These are phyloP conservation scores for Hippasteria phrygiana DNA, from an alignment of 53 echinoderm and acorn worm genomes.

Conservation along the genomic window DNA sequence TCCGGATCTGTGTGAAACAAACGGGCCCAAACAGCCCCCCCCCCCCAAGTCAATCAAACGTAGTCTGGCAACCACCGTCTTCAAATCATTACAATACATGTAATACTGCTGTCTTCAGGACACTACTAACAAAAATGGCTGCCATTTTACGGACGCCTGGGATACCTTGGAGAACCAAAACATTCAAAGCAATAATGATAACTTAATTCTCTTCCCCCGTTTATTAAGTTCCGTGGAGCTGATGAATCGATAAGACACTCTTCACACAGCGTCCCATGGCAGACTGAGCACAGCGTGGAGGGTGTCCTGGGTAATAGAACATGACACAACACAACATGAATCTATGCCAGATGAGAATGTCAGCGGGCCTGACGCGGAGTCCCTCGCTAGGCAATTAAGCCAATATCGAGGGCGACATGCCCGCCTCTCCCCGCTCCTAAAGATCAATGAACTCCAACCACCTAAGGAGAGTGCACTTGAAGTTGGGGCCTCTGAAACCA, in stretches of 20 bases:
- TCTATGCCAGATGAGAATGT: not conserved
- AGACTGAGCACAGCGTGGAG: not conserved
- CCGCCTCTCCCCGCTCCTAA: not conserved
- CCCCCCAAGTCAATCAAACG: no score
- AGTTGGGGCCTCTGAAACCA: not conserved
- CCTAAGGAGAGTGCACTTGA: not conserved
- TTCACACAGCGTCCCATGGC: not conserved
- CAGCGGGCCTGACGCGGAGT: not conserved
- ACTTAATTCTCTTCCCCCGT: not conserved
- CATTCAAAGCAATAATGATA: not conserved
- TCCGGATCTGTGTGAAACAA: no score
- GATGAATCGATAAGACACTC: not conserved
- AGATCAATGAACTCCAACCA: not conserved
- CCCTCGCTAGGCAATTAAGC: not conserved
- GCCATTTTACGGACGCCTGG: no score
- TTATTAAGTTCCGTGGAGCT: not conserved
- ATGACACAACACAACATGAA: slow-evolving; percentile 10
- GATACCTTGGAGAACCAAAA: not conserved
- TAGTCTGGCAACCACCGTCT: no score
- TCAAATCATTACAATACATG: no score
- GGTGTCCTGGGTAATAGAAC: not conserved
- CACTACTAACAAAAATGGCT: no score
- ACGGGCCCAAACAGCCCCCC: no score
- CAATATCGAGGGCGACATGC: not conserved
- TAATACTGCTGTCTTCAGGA: no score